Percentiles rank a stretch among this genome's conserved stretches.
These are phyloP conservation scores for Lycaon pictus DNA, from an alignment of 2,113 vertebrate genomes.

Conservation along the genomic window DNA sequence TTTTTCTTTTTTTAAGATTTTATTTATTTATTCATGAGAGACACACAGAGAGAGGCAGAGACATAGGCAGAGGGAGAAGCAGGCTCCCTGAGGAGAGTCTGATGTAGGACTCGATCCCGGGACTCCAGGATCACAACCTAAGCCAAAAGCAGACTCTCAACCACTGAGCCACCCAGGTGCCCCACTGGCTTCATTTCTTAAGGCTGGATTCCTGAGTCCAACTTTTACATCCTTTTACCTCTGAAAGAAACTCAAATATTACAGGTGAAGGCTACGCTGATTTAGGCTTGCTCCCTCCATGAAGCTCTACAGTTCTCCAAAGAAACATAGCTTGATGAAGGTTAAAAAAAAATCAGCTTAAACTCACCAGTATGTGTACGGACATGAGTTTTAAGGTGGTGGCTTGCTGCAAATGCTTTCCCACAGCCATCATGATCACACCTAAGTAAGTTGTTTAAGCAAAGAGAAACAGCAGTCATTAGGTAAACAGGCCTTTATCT, in stretches of 20 bases:
- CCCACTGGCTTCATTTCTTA: slow-evolving; percentile 52
- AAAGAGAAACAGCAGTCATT: slow-evolving; percentile 68
- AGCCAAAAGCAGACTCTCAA: too few species aligned
- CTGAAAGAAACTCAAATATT: slow-evolving; percentile 25
- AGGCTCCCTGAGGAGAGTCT: too few species aligned
- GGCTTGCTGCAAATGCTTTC: slow-evolving; percentile 98
- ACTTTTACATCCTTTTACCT: slow-evolving; percentile 38
- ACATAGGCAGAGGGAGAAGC: too few species aligned
- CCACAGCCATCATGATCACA: slow-evolving; percentile 99
- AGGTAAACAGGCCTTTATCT: not conserved
- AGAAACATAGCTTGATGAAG: not conserved
- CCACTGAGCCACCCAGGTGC: too few species aligned
- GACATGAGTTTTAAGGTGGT: slow-evolving; percentile 99
- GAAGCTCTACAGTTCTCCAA: not conserved
- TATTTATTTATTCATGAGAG: too few species aligned
- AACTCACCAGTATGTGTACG: slow-evolving; percentile 97
- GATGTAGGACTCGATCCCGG: too few species aligned
- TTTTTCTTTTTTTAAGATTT: too few species aligned
- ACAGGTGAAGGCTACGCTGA: not conserved
- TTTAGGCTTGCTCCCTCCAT: not conserved
- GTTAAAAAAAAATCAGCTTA: not conserved
- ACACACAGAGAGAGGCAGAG: too few species aligned
- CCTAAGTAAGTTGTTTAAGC: slow-evolving; percentile 84
- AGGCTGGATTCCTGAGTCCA: slow-evolving; percentile 1
- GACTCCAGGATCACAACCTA: too few species aligned